phyloP scores from a whole-genome alignment of 1,140 invertebrate genomes.

The Tetramorium parvispinum region DNA sequence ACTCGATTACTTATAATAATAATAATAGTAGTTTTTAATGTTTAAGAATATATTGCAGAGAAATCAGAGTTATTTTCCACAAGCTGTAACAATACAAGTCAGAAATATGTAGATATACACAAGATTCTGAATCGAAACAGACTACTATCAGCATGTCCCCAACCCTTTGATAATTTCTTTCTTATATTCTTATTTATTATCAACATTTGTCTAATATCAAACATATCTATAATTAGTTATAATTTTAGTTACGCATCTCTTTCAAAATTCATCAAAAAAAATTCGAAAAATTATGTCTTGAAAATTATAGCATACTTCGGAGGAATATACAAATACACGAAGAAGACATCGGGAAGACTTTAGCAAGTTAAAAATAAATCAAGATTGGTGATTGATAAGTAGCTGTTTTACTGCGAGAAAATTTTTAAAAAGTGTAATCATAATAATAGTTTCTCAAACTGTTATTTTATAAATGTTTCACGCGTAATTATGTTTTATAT shows the following conservation, averaged over 20 bases:
- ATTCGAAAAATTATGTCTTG: not conserved
- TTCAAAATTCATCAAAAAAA: too few relatives aligned
- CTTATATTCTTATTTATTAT: not conserved
- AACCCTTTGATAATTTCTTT: not conserved
- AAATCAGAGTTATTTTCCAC: conserved; percentile 75
- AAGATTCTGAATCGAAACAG: conserved; percentile 44
- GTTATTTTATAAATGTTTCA: not conserved
- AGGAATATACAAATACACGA: not conserved
- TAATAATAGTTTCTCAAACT: not conserved
- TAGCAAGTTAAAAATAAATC: conserved; percentile 19
- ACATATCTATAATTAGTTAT: not conserved
- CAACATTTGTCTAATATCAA: not conserved
- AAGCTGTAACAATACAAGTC: conserved; percentile 75
- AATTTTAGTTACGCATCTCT: too few relatives aligned
- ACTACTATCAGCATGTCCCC: conserved; percentile 16
- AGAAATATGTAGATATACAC: conserved; percentile 70
- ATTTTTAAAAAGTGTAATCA: not conserved
- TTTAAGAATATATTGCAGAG: conserved; percentile 81
- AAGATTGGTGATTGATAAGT: not conserved
- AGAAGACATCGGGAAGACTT: conserved; percentile 47
- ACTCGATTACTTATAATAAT: conserved; percentile 85
- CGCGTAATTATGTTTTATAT: not conserved
- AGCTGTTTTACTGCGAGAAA: not conserved
- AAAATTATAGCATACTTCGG: conserved; percentile 1
- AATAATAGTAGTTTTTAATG: conserved; percentile 79